Base-by-base conservation (phyloP, 2,113 vertebrate species). In the Tenebrosternarchus preto region DNA sequence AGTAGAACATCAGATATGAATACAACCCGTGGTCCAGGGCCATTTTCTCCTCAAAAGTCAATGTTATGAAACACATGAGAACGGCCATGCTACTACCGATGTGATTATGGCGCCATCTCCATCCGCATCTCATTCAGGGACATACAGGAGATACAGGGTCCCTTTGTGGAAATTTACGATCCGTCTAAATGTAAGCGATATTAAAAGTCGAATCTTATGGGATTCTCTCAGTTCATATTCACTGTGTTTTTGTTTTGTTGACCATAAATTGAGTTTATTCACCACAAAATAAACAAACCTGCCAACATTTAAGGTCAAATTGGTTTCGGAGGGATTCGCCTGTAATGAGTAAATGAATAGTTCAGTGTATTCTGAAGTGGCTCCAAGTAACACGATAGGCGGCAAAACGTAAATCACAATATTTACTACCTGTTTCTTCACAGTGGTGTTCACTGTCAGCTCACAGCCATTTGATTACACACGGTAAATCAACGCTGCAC, bases 271-370 rank as follows among this genome's bases (percentile, higher is more conserved):
- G 29, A 15, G 16, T 63, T 66, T 66, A 19, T 39, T 72, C 69
- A 55, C 46, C 33, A 73, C 31, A 73, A 73, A 73, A 50, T 57
- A 22, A 29, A 73, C 12, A 57, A 46, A 70, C 39, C 8, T 50
- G 22, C 33, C 67, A 24, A 69, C n/a, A 20, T 24, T 22, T 36
- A 50, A 50, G 46, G 69, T 72, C 46, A 55, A 31, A 12, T 16
- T 53, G 46, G 24, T 12, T 22, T 9, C 8, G 71, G 33, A 36
- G 20, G 19, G 29, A 73, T 39, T 33, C 15, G 19, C 17, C 31
- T 22, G 59, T n/a, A 33, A 55, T 56, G 61, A 74, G 53, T 24
- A 15, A 82, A 80, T 82, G 76, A 86, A 84, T 69, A 77, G 69
- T 57, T 33, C 73, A 29, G 31, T 70, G 60, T 78, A 57, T 77